Conservation (phyloP, 2,113 vertebrate species). For the Limnothrissa miodon region DNA sequence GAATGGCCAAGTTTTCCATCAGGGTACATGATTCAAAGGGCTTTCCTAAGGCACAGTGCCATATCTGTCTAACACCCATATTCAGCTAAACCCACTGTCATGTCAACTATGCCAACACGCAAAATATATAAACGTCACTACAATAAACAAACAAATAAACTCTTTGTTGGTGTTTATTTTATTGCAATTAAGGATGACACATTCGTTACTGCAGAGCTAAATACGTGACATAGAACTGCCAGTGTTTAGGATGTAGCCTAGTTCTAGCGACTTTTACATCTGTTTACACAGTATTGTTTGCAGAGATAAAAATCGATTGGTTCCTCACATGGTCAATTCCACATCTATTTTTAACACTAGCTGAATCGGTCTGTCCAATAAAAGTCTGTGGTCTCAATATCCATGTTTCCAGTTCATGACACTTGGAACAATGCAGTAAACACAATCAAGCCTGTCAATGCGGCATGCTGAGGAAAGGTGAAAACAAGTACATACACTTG, state of each 20-base stretch:
- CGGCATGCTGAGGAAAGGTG: not conserved
- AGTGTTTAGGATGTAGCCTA: constrained; percentile 43
- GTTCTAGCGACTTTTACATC: constrained; percentile 30
- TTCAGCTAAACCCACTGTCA: constrained; percentile 14
- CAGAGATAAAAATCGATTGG: constrained; percentile 54
- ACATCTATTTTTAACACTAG: constrained; percentile 18
- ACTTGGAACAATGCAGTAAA: not conserved
- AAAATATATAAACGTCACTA: constrained; percentile 5
- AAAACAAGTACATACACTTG: constrained; percentile 1
- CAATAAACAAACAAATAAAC: not conserved
- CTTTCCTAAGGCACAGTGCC: not conserved
- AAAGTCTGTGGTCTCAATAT: not conserved
- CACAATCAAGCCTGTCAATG: not conserved
- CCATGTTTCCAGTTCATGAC: not conserved
- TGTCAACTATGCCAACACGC: not conserved
- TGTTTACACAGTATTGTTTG: constrained; percentile 57
- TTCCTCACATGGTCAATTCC: constrained; percentile 35
- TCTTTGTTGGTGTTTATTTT: not conserved
- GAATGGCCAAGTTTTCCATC: constrained; percentile 8
- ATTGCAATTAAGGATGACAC: not conserved
- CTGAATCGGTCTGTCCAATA: not conserved
- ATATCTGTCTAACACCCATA: not conserved
- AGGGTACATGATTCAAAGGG: not conserved
- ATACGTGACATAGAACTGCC: constrained; percentile 49
- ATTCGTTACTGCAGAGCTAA: constrained; percentile 36